Conservation (phyloP, 2,797 vertebrate species). For the Podargus strigoides region DNA sequence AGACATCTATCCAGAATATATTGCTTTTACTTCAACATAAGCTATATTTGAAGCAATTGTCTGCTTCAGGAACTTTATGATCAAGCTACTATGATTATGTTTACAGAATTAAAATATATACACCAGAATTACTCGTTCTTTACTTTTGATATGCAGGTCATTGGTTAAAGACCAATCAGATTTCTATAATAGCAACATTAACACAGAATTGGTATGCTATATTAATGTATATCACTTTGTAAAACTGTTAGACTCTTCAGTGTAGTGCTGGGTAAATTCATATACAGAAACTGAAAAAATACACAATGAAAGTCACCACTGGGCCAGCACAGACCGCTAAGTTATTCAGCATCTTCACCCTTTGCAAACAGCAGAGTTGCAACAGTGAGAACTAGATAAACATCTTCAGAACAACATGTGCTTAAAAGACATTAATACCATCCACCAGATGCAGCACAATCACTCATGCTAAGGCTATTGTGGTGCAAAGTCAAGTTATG, state of each 20-base stretch:
- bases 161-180: background rate
- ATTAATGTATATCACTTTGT: background rate
- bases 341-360: background rate
- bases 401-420: background rate
- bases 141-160: background rate
- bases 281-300: background rate
- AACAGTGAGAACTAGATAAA: background rate
- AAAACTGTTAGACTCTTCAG: background rate
- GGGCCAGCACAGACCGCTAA: background rate
- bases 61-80: background rate
- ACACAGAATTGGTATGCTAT: background rate
- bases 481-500: background rate
- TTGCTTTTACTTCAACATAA: background rate
- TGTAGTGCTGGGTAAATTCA: background rate
- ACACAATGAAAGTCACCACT: background rate
- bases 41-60: background rate
- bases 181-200: background rate
- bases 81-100: background rate
- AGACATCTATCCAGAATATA: background rate
- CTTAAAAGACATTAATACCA: background rate
- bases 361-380: background rate
- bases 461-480: background rate
- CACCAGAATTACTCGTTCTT: background rate
- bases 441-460: background rate
- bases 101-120: background rate